Evolutionary conservation across 1,140 invertebrate species (phyloP), one percentile per base, ranked within the genome.

Genomic region (Meloidogyne chitwoodi): DNA sequence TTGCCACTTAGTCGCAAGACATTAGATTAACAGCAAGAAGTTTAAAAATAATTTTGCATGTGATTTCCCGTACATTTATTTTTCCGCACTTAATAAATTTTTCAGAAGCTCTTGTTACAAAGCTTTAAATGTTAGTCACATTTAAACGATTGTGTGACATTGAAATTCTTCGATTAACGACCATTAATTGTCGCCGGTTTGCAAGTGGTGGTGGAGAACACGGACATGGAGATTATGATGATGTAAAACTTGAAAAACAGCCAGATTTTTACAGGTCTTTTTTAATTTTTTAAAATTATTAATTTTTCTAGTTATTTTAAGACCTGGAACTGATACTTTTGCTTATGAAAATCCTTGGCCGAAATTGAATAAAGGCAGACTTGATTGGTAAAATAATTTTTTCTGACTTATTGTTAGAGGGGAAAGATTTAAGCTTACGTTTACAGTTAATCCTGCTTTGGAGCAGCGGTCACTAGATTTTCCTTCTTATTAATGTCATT

Each of bases 301-400:
- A 22, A 6, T 56, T 14, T n/a, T n/a, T 8, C n/a, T 3, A 19
- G 16, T 56, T n/a, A n/a, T 38, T 78, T 85, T 74, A 34, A 87
- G 85, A 74, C 84, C 84, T 38, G 84, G 84, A 22, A 75, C 83
- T 44, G 84, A 86, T 67, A 83, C 83, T 3, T 86, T 81, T 68
- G 84, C 84, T n/a, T 86, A 85, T 63, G 84, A 85, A 66, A 85
- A 85, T 75, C 84, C 84, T 12, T 86, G 84, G 84, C 84, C 84
- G 61, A 87, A 87, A 66, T 74, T 87, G 62, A 86, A 86, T 68
- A 76, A 76, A 41, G 84, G 84, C 0, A 79, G 84, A 22, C 72
- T 86, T 26, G 84, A 86, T 76, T 87, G 84, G 70, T 73, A 73
- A 14, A 12, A 61, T 48, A 12, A 16, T 19, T 16, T 61, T 24